Base-by-base conservation (phyloP, 2,797 vertebrate genomes). In the Pangasius larnaudii region DNA sequence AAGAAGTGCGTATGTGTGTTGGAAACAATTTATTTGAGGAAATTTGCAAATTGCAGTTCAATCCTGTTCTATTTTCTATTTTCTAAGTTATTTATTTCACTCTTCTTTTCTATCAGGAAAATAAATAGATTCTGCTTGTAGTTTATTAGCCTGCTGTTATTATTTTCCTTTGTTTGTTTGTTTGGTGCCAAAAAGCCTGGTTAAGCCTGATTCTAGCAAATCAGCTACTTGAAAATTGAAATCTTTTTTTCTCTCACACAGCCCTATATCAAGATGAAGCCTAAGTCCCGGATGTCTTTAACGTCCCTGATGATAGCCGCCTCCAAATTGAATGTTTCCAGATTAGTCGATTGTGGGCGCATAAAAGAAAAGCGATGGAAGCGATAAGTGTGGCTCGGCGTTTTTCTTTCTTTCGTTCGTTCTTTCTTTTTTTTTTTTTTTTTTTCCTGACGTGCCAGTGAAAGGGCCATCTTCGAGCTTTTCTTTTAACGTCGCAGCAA, bases 251-350 rank as follows among this genome's bases (percentile, higher is more conserved):
- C 36, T 46, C 36, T 42, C 42, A 11, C 61, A 67, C 81, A 30
- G 22, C 61, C 81, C 46, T 30, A 49, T 30, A 49, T 63, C n/a
- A 18, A 63, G 79, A 81, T 3, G 36, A n/a, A 59, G 61, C 42
- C 18, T 51, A 3, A 84, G 8, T 84, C 42, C 81, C 30, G 61
- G 81, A 65, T 51, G 61, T 67, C 85, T 86, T 67, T 67, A 86
- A 51, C 30, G 69, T 36, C 65, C 69, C 80, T 61, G 89, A 88
- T 88, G 89, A 89, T 89, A 84, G 90, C 58, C 82, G 78, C 61
- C 87, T 89, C 85, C 85, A 89, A 92, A 90, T 89, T 91, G 90
- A 91, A 92, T 89, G 89, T 86, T 89, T 88, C 84, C 89, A 91
- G 91, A 92, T 92, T 90, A 89, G 85, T 39, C 65, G 86, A 92